A percentile compares a stretch with the other conserved stretches of the same genome.
Conservation (phyloP, 2,888 invertebrate genomes). For the Tineola bisselliella region DNA sequence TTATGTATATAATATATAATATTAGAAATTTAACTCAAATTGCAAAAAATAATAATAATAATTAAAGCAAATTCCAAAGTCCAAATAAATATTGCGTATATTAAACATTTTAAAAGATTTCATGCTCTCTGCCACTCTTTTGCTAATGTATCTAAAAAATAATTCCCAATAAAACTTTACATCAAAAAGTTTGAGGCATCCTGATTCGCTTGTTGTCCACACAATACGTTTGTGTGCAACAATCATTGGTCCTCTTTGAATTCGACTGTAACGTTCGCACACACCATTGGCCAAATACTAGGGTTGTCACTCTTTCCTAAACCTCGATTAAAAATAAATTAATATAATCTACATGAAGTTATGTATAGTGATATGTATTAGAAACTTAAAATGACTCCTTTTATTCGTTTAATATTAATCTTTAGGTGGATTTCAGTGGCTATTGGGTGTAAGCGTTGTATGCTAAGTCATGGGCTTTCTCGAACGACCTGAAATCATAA, state of each 20-base stretch:
- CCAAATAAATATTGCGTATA: constrained; percentile 13
- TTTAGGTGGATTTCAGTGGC: constrained; percentile 35
- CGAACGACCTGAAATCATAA: constrained; percentile 49
- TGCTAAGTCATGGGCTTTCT: constrained; percentile 66
- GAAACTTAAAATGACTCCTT: constrained; percentile 6
- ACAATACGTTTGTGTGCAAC: neutral
- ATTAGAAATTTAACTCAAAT: constrained; percentile 12
- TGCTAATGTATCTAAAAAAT: neutral
- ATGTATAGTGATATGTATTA: neutral
- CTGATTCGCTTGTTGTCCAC: neutral
- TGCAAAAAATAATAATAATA: constrained; percentile 20
- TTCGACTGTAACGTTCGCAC: neutral
- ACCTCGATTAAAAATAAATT: neutral
- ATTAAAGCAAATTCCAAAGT: constrained; percentile 44
- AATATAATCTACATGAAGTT: constrained; percentile 6
- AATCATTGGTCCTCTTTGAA: constrained; percentile 2
- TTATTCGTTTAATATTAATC: constrained; percentile 10
- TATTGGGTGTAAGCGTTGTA: constrained; percentile 69
- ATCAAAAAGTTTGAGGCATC: neutral
- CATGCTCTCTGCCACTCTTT: neutral
- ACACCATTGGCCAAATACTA: constrained; percentile 5
- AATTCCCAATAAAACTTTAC: neutral
- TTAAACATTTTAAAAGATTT: neutral
- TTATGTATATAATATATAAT: constrained; percentile 21
- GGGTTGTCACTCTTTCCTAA: constrained; percentile 1